A percentile compares a stretch with the other conserved stretches of the same genome.
These are phyloP conservation scores for Drosophila kepulauana DNA, from an alignment of 1,140 invertebrate genomes.

Conservation along the genomic window DNA sequence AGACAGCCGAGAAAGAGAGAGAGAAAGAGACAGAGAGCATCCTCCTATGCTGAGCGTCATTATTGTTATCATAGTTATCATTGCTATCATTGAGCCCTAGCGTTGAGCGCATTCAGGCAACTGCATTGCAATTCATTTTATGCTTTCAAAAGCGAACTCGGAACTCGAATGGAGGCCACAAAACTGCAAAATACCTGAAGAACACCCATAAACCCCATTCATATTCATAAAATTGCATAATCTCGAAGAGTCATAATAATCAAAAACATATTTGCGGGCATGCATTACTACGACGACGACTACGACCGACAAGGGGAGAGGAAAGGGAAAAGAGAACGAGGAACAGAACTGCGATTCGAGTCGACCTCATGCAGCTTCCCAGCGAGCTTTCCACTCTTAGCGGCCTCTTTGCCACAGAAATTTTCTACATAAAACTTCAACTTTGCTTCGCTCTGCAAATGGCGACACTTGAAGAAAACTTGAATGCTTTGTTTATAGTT, in stretches of 20 bases:
- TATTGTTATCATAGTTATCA: conserved; percentile 6
- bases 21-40: background rate
- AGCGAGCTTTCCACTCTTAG: conserved; percentile 28
- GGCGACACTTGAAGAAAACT: background rate
- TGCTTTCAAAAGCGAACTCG: conserved; percentile 28
- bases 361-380: conserved; percentile 41
- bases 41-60: conserved; percentile 11
- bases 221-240: conserved; percentile 84
- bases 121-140: conserved; percentile 56
- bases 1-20: background rate
- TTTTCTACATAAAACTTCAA: conserved; percentile 74
- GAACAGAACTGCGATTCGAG: background rate
- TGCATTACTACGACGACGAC: conserved; percentile 32
- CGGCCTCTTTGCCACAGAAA: conserved; percentile 50
- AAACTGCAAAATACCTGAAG: conserved; percentile 39
- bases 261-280: conserved; percentile 82
- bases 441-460: conserved; percentile 57
- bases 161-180: conserved; percentile 18
- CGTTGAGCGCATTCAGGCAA: conserved; percentile 24
- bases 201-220: conserved; percentile 62
- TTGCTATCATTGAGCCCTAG: conserved; percentile 9
- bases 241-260: conserved; percentile 84
- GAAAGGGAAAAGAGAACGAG: background rate
- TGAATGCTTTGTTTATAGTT: background rate
- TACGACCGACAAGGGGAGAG: background rate